Evolutionary conservation across 2,888 invertebrate species (phyloP).

Genomic region (Drosophila kambysellisi): DNA sequence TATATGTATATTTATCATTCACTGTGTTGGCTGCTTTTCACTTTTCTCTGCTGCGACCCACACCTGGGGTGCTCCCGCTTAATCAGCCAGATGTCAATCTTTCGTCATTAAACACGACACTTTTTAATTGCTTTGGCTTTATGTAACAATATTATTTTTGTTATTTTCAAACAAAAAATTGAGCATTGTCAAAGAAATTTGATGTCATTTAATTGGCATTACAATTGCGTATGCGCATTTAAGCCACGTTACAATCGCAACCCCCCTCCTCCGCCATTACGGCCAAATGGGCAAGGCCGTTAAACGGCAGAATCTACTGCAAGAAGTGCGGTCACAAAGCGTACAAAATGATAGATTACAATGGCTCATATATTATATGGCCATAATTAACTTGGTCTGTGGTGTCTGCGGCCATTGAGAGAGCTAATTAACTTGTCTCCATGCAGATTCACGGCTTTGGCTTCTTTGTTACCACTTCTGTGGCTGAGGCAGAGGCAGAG

Average conservation of each 20-base stretch:
- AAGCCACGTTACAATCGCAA: not conserved
- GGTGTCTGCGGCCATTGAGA: constrained; percentile 28
- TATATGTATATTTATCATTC: not conserved
- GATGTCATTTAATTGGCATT: constrained; percentile 68
- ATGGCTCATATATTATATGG: constrained; percentile 46
- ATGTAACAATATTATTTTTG: constrained; percentile 39
- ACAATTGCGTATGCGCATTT: constrained; percentile 37
- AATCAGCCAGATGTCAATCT: constrained; percentile 72
- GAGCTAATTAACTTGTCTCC: constrained; percentile 70
- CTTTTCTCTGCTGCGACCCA: constrained; percentile 60
- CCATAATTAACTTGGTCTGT: constrained; percentile 63
- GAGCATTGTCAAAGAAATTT: constrained; percentile 53
- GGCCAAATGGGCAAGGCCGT: constrained; percentile 37
- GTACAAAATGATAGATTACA: constrained; percentile 74
- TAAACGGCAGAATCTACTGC: constrained; percentile 54
- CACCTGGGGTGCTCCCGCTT: constrained; percentile 46
- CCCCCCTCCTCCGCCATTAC: not conserved
- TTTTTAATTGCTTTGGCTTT: constrained; percentile 70
- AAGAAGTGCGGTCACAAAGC: constrained; percentile 73
- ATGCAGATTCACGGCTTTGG: constrained; percentile 21
- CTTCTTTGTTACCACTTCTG: constrained; percentile 5
- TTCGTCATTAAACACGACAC: constrained; percentile 50
- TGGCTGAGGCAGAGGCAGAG: constrained; percentile 13
- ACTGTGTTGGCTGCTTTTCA: constrained; percentile 53
- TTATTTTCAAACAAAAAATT: constrained; percentile 18